A percentile compares a stretch with the other conserved stretches of the same genome.
phyloP scores from a whole-genome alignment of 2,888 invertebrate genomes.

The Epirrhoe tristata region DNA sequence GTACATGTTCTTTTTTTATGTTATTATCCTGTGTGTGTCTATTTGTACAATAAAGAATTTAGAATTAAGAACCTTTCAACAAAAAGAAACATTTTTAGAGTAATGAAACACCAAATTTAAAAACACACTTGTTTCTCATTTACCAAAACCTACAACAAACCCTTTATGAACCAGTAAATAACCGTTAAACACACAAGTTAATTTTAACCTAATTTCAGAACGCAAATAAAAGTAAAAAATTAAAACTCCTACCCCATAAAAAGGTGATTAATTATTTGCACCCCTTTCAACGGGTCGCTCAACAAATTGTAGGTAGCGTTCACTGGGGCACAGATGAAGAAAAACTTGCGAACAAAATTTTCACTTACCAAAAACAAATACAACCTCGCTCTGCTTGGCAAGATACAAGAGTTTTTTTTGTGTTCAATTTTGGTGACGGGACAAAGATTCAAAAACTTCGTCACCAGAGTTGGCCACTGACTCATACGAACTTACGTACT shows the following conservation, averaged over 20 bases:
- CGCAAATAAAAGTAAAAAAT: constrained; percentile 25
- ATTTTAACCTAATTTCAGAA: constrained; percentile 31
- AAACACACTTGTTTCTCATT: not conserved
- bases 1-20: too few relatives aligned
- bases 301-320: constrained; percentile 27
- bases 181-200: constrained; percentile 19
- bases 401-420: too few relatives aligned
- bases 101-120: not conserved
- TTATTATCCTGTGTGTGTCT: too few relatives aligned
- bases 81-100: too few relatives aligned
- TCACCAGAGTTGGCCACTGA: too few relatives aligned
- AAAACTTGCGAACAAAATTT: not conserved
- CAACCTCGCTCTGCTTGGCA: too few relatives aligned
- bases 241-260: constrained; percentile 21
- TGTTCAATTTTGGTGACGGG: too few relatives aligned
- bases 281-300: constrained; percentile 25
- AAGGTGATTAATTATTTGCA: constrained; percentile 34
- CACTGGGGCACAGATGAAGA: not conserved
- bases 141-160: not conserved
- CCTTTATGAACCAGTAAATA: constrained; percentile 12
- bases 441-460: too few relatives aligned
- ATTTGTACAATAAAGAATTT: too few relatives aligned
- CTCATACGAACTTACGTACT: too few relatives aligned
- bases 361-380: not conserved
- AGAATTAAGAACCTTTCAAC: too few relatives aligned